These are phyloP conservation scores for Entomobrya multifasciata DNA, from an alignment of 2,888 invertebrate species.

Conservation along the genomic window DNA sequence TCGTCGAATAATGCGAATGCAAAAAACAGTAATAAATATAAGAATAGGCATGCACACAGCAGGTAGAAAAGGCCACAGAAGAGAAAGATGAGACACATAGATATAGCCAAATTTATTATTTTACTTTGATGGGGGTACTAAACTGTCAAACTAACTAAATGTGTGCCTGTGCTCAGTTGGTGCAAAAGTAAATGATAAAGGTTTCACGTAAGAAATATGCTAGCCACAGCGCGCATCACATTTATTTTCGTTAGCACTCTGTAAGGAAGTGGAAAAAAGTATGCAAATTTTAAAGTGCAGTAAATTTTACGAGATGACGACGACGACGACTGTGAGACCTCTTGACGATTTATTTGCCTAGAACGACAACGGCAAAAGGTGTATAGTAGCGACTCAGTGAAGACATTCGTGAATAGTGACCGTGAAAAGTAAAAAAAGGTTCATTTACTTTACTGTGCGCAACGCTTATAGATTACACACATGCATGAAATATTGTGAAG, in stretches of 20 bases:
- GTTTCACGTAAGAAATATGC: background rate
- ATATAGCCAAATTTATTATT: slow-evolving; percentile 73
- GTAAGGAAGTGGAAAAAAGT: slow-evolving; percentile 48
- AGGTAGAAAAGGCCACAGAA: slow-evolving; percentile 61
- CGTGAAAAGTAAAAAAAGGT: slow-evolving; percentile 41
- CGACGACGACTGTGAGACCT: slow-evolving; percentile 14
- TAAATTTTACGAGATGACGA: slow-evolving; percentile 57
- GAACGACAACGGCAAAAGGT: slow-evolving; percentile 9
- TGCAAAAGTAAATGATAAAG: background rate
- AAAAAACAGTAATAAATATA: slow-evolving; percentile 35
- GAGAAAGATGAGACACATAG: slow-evolving; percentile 71
- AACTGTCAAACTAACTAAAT: background rate
- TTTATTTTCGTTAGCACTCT: slow-evolving; percentile 41
- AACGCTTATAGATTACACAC: too few relatives aligned
- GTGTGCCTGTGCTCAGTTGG: too few relatives aligned
- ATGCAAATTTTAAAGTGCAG: slow-evolving; percentile 59
- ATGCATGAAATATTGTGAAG: too few relatives aligned
- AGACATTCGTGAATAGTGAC: slow-evolving; percentile 14
- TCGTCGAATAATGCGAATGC: too few relatives aligned
- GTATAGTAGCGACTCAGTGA: background rate
- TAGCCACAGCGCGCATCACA: too few relatives aligned
- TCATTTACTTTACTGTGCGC: background rate
- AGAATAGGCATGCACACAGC: slow-evolving; percentile 44
- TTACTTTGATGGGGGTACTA: slow-evolving; percentile 66
- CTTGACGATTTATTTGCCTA: slow-evolving; percentile 46